Conservation (phyloP, 2,113 vertebrate genomes). For the Sciurus niger region DNA sequence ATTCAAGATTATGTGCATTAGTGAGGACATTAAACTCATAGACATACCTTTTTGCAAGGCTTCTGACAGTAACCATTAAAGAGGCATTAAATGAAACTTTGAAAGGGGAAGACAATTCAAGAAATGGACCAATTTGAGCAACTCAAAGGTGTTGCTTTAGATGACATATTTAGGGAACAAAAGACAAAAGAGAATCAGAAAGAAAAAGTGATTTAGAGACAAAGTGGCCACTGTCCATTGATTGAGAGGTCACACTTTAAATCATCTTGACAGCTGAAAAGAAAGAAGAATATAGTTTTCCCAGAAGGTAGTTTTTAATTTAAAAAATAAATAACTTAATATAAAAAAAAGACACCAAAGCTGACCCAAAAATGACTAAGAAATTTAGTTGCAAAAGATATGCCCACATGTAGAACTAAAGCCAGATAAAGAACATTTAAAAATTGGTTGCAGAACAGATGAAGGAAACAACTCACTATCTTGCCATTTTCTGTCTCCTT, state of each 20-base stretch:
- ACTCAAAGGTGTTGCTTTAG: conserved; percentile 46
- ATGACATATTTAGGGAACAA: conserved; percentile 74
- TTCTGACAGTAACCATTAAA: conserved; percentile 79
- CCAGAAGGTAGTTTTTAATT: conserved; percentile 51
- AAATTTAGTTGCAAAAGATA: conserved; percentile 40
- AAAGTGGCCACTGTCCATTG: conserved; percentile 65
- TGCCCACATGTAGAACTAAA: background rate
- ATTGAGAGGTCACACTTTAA: conserved; percentile 78
- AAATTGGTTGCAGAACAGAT: conserved; percentile 19
- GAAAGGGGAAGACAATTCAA: conserved; percentile 77
- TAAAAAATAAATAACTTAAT: background rate
- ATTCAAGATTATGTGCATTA: conserved; percentile 81
- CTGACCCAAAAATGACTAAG: conserved; percentile 67
- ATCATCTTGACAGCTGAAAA: conserved; percentile 77
- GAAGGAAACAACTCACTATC: background rate
- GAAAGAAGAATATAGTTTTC: conserved; percentile 62
- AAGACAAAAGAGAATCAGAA: conserved; percentile 69
- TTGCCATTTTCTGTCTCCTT: conserved; percentile 17
- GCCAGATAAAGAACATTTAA: conserved; percentile 49
- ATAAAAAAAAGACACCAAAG: conserved; percentile 37
- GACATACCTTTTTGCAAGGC: conserved; percentile 55
- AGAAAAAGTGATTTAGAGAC: conserved; percentile 67
- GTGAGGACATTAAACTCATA: conserved; percentile 65
- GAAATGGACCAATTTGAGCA: conserved; percentile 80
- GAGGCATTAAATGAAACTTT: conserved; percentile 72